Evolutionary conservation across 2,797 vertebrate genomes (phyloP).

Genomic region (Cheirogaleus major): DNA sequence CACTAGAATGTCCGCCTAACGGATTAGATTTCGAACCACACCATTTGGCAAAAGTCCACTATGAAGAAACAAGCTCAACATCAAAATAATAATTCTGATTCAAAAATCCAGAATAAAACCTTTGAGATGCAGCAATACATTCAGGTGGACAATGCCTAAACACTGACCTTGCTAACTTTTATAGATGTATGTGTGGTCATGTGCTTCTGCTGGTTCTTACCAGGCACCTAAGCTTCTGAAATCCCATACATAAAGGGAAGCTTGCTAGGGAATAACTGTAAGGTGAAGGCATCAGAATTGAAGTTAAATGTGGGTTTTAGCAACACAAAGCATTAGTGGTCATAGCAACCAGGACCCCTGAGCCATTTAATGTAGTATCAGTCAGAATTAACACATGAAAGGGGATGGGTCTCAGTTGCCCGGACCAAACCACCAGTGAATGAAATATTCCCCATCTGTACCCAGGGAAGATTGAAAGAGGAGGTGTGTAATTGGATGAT

Average conservation of each 20-base stretch:
- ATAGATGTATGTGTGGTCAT: fast-evolving
- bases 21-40: not conserved
- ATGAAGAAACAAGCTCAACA: not conserved
- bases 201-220: not conserved
- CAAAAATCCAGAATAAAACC: not conserved
- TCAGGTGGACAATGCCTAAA: not conserved
- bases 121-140: not conserved
- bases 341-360: constrained; percentile 72
- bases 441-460: not conserved
- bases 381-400: constrained; percentile 64
- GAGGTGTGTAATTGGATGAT: constrained; percentile 72
- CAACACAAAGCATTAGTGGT: constrained; percentile 68
- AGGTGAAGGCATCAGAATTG: not conserved
- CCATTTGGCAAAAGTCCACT: not conserved
- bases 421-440: not conserved
- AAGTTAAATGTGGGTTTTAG: constrained; percentile 56
- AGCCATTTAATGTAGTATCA: constrained; percentile 48
- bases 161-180: not conserved
- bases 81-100: not conserved
- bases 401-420: not conserved
- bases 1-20: not conserved
- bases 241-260: not conserved
- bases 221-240: not conserved
- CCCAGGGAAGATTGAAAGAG: constrained; percentile 60
- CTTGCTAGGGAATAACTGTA: not conserved